Evolutionary conservation across 2,113 vertebrate species (phyloP).

Genomic region (Ptychochromis oligacanthus): DNA sequence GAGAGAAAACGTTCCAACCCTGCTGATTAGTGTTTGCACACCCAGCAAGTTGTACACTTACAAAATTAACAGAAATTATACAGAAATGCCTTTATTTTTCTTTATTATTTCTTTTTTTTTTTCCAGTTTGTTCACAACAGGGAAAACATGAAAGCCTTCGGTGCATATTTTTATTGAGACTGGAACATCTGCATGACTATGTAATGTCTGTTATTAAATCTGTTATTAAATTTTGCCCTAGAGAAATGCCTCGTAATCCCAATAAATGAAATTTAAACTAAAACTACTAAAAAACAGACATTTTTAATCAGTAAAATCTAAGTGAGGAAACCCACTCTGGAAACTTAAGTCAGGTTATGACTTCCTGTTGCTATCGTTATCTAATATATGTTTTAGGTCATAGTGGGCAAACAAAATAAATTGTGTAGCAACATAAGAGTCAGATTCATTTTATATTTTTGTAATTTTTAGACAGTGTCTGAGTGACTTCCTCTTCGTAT

Average conservation of each 20-base stretch:
- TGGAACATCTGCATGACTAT: too few species aligned
- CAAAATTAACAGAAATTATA: too few species aligned
- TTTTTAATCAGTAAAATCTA: background rate
- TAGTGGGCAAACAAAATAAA: rapidly evolving
- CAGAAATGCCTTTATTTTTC: too few species aligned
- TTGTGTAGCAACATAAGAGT: background rate
- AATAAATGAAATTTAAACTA: background rate
- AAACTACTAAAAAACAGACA: rapidly evolving
- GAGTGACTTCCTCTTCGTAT: background rate
- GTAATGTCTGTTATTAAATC: background rate
- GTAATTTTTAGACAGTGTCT: too few species aligned
- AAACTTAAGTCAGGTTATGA: background rate
- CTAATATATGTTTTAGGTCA: background rate
- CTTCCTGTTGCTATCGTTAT: background rate
- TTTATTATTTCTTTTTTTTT: too few species aligned
- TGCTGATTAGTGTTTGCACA: too few species aligned
- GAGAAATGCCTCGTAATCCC: background rate
- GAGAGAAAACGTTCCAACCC: too few species aligned
- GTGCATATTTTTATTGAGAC: too few species aligned
- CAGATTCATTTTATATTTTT: too few species aligned
- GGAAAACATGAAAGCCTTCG: too few species aligned
- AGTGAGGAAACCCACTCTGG: background rate
- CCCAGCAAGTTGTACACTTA: too few species aligned
- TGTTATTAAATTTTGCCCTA: rapidly evolving
- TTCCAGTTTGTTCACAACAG: too few species aligned